Evolutionary conservation across 1,140 invertebrate species (phyloP), one percentile per base, ranked within the genome.

Genomic region (Drosophila pandora): DNA sequence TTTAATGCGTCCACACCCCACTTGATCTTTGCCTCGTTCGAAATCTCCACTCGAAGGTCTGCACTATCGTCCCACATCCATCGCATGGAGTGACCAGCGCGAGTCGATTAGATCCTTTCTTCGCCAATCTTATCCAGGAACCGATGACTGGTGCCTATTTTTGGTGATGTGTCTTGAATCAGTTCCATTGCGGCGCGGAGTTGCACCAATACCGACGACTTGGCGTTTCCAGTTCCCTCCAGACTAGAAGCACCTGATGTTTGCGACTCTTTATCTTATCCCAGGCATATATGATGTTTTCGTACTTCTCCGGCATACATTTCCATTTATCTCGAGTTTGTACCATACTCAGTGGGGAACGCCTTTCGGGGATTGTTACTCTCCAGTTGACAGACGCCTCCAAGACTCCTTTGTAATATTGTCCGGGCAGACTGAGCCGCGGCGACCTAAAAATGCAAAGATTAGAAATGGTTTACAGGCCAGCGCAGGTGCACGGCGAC

Each of bases 271-370:
- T 64, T 67, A 67, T 67, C 63, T 67, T 67, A 67, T 67, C 63
- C 34, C 41, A 62, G 45, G 13, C 13, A 65, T 65, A 67, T 67
- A 67, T 34, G 63, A 63, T 65, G 45, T 65, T 65, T 63, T 65
- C 39, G 58, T 65, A 28, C 7, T 28, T 28, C 45, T 28, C n/a
- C 49, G 62, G 49, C 62, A 63, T 30, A 43, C 58, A 65, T 62
- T 41, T 32, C 4, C 28, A 67, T 67, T 67, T 67, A 64, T 67
- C 63, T 67, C 45, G 47, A 32, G 64, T 37, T 37, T 37, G 34
- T 12, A 12, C n/a, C 10, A 37, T 37, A 43, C 21, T 43, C 7
- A 6, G 25, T 28, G 7, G 1, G 25, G 6, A 28, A 6, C 25
- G 6, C 3, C 25, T 28, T 28, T 28, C 25, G 25, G 25, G 25